Evolutionary conservation across 2,113 vertebrate genomes (phyloP).

Genomic region (Aramus guarauna): DNA sequence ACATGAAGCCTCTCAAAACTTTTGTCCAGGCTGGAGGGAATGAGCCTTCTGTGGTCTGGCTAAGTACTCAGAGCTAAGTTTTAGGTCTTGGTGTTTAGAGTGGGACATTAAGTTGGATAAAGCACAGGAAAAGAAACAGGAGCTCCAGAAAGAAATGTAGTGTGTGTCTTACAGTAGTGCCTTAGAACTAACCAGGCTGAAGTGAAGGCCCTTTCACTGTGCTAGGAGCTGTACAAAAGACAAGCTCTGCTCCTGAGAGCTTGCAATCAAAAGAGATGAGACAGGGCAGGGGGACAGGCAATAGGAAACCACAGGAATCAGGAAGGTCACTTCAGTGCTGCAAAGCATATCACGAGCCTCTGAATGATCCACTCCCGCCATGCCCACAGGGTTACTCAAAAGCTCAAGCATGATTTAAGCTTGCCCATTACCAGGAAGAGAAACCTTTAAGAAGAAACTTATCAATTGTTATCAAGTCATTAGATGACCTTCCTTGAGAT

Average conservation of each 20-base stretch:
- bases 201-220: not conserved
- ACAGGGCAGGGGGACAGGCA: not conserved
- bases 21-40: not conserved
- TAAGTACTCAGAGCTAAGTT: not conserved
- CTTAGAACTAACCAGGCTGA: not conserved
- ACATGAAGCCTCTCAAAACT: not conserved
- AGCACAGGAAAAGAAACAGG: not conserved
- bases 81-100: not conserved
- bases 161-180: not conserved
- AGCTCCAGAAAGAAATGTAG: not conserved
- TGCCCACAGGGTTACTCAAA: not conserved
- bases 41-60: not conserved
- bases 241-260: not conserved
- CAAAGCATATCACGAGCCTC: not conserved
- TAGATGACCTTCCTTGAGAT: not conserved
- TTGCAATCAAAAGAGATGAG: not conserved
- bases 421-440: not conserved
- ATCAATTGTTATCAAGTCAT: not conserved
- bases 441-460: not conserved
- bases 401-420: not conserved
- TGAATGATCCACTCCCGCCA: not conserved
- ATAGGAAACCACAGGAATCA: not conserved
- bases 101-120: not conserved
- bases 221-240: not conserved
- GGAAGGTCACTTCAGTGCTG: not conserved